A percentile compares a stretch with the other conserved stretches of the same genome.
Evolutionary conservation across 2,888 invertebrate species (phyloP).

Genomic region (Megalurothrips usitatus): DNA sequence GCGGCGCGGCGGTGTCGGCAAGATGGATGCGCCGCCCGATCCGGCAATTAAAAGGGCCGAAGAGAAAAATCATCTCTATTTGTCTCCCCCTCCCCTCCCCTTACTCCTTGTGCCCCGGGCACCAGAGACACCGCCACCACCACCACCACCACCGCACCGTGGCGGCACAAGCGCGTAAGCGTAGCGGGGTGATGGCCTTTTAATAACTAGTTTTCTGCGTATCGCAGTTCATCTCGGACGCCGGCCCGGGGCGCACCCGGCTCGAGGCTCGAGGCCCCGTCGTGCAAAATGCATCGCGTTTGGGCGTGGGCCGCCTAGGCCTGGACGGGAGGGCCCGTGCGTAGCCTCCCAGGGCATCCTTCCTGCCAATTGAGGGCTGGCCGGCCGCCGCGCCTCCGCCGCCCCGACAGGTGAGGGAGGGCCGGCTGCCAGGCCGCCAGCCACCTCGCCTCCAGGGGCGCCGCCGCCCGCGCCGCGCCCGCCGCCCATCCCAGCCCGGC

Average conservation of each 20-base stretch:
- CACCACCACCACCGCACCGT: too few species aligned
- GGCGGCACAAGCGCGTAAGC: too few species aligned
- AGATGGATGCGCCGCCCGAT: background rate
- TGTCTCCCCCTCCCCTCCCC: background rate
- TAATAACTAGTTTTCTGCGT: conserved; percentile 10
- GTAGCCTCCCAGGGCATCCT: too few species aligned
- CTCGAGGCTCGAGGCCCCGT: background rate
- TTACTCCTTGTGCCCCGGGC: background rate
- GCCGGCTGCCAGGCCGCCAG: too few species aligned
- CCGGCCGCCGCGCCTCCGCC: too few species aligned
- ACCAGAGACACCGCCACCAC: background rate
- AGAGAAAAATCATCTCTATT: conserved; percentile 20
- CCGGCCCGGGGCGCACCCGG: background rate
- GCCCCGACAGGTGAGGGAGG: too few species aligned
- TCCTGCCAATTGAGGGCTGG: too few species aligned
- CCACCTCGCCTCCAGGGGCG: too few species aligned
- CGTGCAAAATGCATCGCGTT: background rate
- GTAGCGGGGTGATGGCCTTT: background rate
- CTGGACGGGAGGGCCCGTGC: too few species aligned
- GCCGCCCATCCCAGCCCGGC: too few species aligned
- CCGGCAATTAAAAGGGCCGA: conserved; percentile 2
- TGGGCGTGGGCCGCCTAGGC: background rate
- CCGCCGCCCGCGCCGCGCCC: too few species aligned
- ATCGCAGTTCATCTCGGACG: background rate
- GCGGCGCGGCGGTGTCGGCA: background rate